Base-by-base conservation (phyloP, 2,888 invertebrate genomes). In the Liodrosophila aerea region DNA sequence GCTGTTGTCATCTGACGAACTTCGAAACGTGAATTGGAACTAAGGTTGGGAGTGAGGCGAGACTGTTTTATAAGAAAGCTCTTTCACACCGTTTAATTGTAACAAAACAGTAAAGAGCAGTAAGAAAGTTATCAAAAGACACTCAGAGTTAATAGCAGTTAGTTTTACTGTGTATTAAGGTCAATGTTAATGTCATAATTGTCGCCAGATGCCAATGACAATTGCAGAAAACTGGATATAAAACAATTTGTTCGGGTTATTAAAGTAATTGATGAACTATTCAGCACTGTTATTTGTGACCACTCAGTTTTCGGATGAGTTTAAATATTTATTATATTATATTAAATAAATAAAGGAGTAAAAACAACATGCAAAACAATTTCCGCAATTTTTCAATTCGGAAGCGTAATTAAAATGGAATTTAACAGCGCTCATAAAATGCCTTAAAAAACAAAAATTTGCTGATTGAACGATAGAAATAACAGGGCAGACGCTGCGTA, bases 101-200 rank as follows among this genome's bases (percentile, higher is more conserved):
- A 59, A 40, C 52, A 34, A 71, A n/a, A n/a, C n/a, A n/a, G n/a
- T n/a, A n/a, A n/a, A n/a, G n/a, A n/a, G n/a, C 75, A 41, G 69
- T 64, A 64, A 39, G 39, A 34, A 69, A 58, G 53, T 50, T 18
- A 37, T 54, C 49, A 57, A 46, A 68, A n/a, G n/a, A n/a, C n/a
- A n/a, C n/a, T n/a, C n/a, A n/a, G n/a, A n/a, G n/a, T n/a, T 37
- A 36, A 64, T 39, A 50, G 40, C 75, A 64, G 71, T 66, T 84
- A 69, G 29, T 27, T 77, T 30, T 53, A n/a, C n/a, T 59, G 47
- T 57, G 63, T 76, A 86, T 87, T 87, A 76, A 86, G 86, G 86
- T 85, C 85, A 85, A 87, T 86, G 85, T 78, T 85, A 82, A 76
- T 70, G 68, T 69, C 67, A 66, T 61, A 50, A 29, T 47, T 44